Percentiles rank a stretch among this genome's conserved stretches.
Conservation (phyloP, 2,113 vertebrate genomes). For the Halcyon senegalensis region DNA sequence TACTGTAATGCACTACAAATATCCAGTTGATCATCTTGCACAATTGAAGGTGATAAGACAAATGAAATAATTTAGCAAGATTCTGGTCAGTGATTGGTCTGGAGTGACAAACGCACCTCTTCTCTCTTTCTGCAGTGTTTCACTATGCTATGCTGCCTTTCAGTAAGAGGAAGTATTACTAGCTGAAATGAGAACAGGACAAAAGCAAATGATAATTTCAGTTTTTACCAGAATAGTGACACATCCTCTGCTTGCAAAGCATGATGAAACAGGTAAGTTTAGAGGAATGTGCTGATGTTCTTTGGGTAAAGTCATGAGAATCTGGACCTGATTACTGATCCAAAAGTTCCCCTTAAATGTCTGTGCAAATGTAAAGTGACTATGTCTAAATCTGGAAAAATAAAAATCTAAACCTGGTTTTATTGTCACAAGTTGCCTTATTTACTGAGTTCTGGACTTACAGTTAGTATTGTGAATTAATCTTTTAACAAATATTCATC, state of each 20-base stretch:
- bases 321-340: neutral
- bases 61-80: neutral
- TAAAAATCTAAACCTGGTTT: neutral
- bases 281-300: conserved; percentile 40
- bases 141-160: neutral
- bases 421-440: neutral
- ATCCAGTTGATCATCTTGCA: neutral
- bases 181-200: conserved; percentile 57
- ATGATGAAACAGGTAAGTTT: conserved; percentile 4
- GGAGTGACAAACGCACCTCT: neutral
- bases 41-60: neutral
- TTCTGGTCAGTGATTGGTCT: neutral
- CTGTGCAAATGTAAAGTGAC: conserved; percentile 7
- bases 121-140: neutral
- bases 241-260: conserved; percentile 38
- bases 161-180: conserved; percentile 37
- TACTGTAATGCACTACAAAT: neutral
- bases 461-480: neutral
- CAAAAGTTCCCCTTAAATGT: neutral
- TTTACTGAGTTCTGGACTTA: neutral
- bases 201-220: conserved; percentile 62
- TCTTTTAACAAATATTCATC: neutral
- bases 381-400: neutral
- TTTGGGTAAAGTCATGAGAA: conserved; percentile 36
- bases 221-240: conserved; percentile 65